phyloP scores from a whole-genome alignment of 2,113 vertebrate species.

The Burhinus bistriatus region DNA sequence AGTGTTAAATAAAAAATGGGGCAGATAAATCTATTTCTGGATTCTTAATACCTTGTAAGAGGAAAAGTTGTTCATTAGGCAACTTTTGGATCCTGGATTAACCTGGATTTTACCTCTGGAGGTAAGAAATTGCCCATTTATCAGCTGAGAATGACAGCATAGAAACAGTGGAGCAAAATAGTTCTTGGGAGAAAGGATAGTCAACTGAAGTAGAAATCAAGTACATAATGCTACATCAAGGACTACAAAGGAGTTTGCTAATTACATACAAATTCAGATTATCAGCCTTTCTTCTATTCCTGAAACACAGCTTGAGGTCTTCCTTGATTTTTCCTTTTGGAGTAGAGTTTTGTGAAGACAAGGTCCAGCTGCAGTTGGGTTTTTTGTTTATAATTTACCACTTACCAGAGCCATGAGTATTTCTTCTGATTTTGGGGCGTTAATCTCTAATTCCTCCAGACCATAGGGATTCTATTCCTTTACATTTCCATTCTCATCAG shows the following conservation, averaged over 20 bases:
- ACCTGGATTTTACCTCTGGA: neutral
- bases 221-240: neutral
- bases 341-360: neutral
- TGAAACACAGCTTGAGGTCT: neutral
- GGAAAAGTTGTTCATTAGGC: neutral
- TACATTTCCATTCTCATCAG: neutral
- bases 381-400: neutral
- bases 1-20: conserved; percentile 1
- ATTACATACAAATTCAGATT: neutral
- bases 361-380: neutral
- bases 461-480: neutral
- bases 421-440: neutral
- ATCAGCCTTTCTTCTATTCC: neutral
- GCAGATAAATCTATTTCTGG: neutral
- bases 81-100: neutral
- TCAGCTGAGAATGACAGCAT: neutral
- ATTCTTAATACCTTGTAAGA: neutral
- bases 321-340: neutral
- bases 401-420: conserved; percentile 26
- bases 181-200: neutral
- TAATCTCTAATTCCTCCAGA: neutral
- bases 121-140: neutral
- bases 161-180: neutral
- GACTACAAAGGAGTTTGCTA: neutral
- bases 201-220: neutral